A percentile compares a stretch with the other conserved stretches of the same genome.
phyloP scores from a whole-genome alignment of 1,140 invertebrate species.

The Drosophila yakuba region DNA sequence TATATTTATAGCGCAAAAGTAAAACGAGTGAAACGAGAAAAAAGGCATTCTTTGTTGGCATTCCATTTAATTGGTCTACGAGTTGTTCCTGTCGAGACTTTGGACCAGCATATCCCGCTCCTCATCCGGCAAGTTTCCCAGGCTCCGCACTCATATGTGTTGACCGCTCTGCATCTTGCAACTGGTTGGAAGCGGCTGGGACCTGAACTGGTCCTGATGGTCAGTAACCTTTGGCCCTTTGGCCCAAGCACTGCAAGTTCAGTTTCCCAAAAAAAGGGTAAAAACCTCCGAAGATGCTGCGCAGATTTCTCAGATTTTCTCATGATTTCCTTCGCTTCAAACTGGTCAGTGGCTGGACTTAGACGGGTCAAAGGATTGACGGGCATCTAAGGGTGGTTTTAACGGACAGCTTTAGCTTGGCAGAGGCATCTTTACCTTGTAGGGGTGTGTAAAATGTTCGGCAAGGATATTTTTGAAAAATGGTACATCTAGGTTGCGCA shows the following conservation, averaged over 20 bases:
- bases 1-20: constrained; percentile 62
- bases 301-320: constrained; percentile 64
- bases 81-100: constrained; percentile 69
- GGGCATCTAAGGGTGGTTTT: constrained; percentile 20
- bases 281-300: constrained; percentile 67
- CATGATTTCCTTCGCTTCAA: constrained; percentile 56
- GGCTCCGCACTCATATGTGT: constrained; percentile 25
- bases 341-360: constrained; percentile 38
- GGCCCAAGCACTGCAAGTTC: constrained; percentile 52
- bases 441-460: no score
- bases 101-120: constrained; percentile 23
- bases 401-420: not conserved
- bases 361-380: constrained; percentile 54
- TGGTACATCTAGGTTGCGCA: no score
- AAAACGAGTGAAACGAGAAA: constrained; percentile 40
- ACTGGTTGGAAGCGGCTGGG: constrained; percentile 40
- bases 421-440: not conserved
- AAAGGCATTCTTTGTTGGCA: constrained; percentile 68
- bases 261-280: constrained; percentile 50
- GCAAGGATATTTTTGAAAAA: no score
- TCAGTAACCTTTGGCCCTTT: constrained; percentile 78
- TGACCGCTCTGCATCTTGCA: constrained; percentile 49
- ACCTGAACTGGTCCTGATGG: constrained; percentile 38
- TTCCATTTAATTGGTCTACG: constrained; percentile 79
- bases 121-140: constrained; percentile 55